Evolutionary conservation across 2,113 vertebrate genomes (phyloP).

Genomic region (Aviceda subcristata): DNA sequence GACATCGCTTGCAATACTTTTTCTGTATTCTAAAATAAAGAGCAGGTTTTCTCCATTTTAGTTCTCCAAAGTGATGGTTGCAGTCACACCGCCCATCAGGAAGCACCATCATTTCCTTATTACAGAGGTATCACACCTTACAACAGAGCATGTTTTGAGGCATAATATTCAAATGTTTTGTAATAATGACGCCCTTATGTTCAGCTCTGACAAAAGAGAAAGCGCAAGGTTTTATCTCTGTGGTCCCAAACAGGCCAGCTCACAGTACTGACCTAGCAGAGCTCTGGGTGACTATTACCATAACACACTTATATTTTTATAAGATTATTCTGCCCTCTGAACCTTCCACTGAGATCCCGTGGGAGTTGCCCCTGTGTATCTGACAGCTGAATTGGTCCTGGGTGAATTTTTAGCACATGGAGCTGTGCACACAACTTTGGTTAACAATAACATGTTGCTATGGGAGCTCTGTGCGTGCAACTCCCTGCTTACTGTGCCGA

Average conservation of each 20-base stretch:
- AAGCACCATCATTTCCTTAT: not conserved
- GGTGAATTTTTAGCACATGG: conserved; percentile 40
- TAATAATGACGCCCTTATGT: not conserved
- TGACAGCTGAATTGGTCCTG: conserved; percentile 50
- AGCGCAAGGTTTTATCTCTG: not conserved
- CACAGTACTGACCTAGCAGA: not conserved
- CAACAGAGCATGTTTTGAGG: not conserved
- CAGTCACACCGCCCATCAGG: not conserved
- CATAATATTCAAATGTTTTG: not conserved
- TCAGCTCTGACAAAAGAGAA: not conserved
- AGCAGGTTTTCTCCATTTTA: not conserved
- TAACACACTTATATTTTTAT: not conserved
- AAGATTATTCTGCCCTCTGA: conserved; percentile 10
- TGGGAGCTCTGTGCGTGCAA: not conserved
- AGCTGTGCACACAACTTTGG: conserved; percentile 27
- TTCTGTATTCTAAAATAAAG: not conserved
- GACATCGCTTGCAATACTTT: not conserved
- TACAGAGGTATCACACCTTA: not conserved
- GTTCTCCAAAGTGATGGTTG: not conserved
- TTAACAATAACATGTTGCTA: conserved; percentile 59
- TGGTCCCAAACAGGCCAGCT: not conserved
- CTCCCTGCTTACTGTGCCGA: conserved; percentile 9
- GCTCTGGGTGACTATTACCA: not conserved
- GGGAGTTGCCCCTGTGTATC: conserved; percentile 2
- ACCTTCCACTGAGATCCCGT: not conserved